Percentiles rank a stretch among this genome's conserved stretches.
phyloP scores from a whole-genome alignment of 2,113 vertebrate genomes.

The Pygathrix nemaeus region DNA sequence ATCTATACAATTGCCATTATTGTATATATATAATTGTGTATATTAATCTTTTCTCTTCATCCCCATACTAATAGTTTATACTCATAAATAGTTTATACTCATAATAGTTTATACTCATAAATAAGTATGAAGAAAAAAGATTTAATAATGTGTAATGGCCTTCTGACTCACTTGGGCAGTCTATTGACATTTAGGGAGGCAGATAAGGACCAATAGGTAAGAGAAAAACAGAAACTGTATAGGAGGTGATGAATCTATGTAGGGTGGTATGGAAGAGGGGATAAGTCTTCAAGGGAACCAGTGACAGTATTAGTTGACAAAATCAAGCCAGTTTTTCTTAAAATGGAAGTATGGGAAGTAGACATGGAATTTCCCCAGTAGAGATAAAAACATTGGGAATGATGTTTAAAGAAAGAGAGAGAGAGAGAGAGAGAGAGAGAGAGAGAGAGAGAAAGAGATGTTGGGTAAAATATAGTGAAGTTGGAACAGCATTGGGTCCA shows the following conservation, averaged over 20 bases:
- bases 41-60: neutral
- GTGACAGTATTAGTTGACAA: neutral
- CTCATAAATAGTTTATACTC: neutral
- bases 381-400: neutral
- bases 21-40: neutral
- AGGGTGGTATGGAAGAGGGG: neutral
- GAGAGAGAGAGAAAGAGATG: neutral
- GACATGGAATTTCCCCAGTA: too few species aligned
- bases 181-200: neutral
- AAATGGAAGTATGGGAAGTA: neutral
- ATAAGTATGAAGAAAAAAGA: neutral
- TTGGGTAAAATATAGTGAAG: neutral
- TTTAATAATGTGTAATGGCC: neutral
- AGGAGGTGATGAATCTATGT: neutral
- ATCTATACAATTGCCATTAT: neutral
- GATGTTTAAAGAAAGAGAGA: neutral
- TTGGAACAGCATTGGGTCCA: neutral
- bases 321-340: neutral
- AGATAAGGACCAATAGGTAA: neutral
- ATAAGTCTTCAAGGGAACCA: neutral
- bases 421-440: too few species aligned
- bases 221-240: neutral
- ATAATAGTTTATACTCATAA: neutral
- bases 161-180: neutral
- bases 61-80: neutral